Conservation (phyloP, 2,797 vertebrate genomes). For the Ctenopoma multispine region DNA sequence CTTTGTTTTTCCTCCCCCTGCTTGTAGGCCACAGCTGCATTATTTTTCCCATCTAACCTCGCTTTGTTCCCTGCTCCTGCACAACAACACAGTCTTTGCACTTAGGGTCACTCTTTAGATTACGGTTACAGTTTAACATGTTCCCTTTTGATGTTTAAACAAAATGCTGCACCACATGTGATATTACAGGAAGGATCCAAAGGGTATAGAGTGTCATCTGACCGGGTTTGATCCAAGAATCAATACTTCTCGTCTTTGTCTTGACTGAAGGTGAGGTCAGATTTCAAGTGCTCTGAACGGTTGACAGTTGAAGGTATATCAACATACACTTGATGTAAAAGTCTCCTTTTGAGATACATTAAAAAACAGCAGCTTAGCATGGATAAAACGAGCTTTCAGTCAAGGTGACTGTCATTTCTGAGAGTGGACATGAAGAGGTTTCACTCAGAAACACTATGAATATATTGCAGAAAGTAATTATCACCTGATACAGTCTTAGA, state of each 20-base stretch:
- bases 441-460: conserved; percentile 52
- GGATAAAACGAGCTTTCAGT: conserved; percentile 24
- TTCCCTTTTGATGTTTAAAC: conserved; percentile 49
- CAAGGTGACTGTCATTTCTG: conserved; percentile 46
- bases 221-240: conserved; percentile 55
- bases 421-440: conserved; percentile 43
- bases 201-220: conserved; percentile 53
- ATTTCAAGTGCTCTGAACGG: conserved; percentile 66
- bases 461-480: conserved; percentile 62
- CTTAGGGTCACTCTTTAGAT: conserved; percentile 33
- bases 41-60: conserved; percentile 42
- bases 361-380: conserved; percentile 16
- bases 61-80: conserved; percentile 55
- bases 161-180: conserved; percentile 8
- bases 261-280: conserved; percentile 65
- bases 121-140: conserved; percentile 24
- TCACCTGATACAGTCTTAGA: conserved; percentile 53
- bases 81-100: conserved; percentile 34
- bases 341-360: conserved; percentile 43
- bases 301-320: conserved; percentile 65
- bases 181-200: conserved; percentile 56
- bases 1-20: conserved; percentile 84
- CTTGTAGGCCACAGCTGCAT: conserved; percentile 64
- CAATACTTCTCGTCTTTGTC: conserved; percentile 58
- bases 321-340: conserved; percentile 51